Evolutionary conservation across 2,113 vertebrate genomes (phyloP), one percentile per base, ranked within the genome.

Genomic region (Sprattus sprattus): DNA sequence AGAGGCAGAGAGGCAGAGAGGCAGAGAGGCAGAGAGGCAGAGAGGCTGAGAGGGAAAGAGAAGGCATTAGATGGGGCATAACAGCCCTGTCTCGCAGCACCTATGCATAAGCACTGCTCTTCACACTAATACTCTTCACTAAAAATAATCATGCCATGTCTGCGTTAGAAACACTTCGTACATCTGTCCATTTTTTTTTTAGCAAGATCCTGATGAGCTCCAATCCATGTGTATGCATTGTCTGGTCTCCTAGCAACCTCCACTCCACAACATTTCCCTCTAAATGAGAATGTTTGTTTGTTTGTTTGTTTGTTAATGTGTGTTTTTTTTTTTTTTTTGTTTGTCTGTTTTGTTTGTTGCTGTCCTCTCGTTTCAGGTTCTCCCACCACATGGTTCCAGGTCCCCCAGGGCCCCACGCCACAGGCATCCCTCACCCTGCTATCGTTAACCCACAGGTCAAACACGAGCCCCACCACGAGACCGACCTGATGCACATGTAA

Each of bases 391-490:
- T 99, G 98, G 97, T 99, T 88, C 97, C 98, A 82, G 98, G 98
- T 88, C 98, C 98, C 91, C 97, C 96, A 6, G 98, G 98, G 84
- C 98, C 97, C 87, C 98, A 99, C 87, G 95, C 98, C 93, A 99
- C 98, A 91, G 98, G 98, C 95, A 99, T 99, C 93, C 98, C 98
- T 92, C 98, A 99, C 88, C 98, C 98, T 45, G 98, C 98, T 89
- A 99, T 99, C 87, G 98, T 99, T 93, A 99, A 98, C 86, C 97
- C 97, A 93, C 98, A 99, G 95, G 97, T 99, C 94, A 99, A 99
- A 91, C 98, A 99, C 84, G 98, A 99, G 88, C 98, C 97, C 54
- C 95, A 96, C 49, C 97, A 99, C 91, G 98, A 99, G 93, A 96
- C 95, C 0, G 98, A 99, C 93, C 95, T 99, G 94, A 98, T 99